These are phyloP conservation scores for Agapornis roseicollis DNA, from an alignment of 2,113 vertebrate species.

Conservation along the genomic window DNA sequence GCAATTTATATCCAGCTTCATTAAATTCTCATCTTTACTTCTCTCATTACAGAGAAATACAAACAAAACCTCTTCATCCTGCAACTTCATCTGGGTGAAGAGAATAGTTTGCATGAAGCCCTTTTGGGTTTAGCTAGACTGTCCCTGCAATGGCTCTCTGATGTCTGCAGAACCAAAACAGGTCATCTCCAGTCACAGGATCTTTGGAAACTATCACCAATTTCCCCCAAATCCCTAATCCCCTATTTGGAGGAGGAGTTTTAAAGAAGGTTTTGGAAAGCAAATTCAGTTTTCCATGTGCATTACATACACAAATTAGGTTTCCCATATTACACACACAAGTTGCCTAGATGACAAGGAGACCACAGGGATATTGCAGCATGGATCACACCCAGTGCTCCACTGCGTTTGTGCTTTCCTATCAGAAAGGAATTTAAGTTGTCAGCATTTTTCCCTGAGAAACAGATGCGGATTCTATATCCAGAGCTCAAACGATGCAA, in stretches of 20 bases:
- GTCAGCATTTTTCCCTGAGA: not conserved
- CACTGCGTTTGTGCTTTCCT: not conserved
- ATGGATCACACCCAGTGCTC: not conserved
- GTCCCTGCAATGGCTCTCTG: not conserved
- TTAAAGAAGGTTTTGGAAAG: not conserved
- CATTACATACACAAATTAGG: not conserved
- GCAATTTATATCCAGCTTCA: not conserved
- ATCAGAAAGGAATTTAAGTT: not conserved
- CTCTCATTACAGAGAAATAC: not conserved
- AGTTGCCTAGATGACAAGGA: not conserved
- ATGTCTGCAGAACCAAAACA: not conserved
- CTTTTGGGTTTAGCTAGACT: not conserved
- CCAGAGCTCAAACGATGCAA: not conserved
- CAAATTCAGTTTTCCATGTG: not conserved
- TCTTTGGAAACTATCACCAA: not conserved
- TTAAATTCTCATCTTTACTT: not conserved
- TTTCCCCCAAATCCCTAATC: not conserved
- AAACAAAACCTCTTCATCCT: constrained; percentile 4
- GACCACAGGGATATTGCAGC: not conserved
- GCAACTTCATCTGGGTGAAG: not conserved
- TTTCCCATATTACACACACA: not conserved
- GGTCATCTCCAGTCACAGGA: not conserved
- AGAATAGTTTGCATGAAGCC: not conserved
- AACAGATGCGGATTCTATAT: not conserved
- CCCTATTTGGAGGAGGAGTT: not conserved